Evolutionary conservation across 2,797 vertebrate species (phyloP), one percentile per base, ranked within the genome.

Genomic region (Momotus momota): DNA sequence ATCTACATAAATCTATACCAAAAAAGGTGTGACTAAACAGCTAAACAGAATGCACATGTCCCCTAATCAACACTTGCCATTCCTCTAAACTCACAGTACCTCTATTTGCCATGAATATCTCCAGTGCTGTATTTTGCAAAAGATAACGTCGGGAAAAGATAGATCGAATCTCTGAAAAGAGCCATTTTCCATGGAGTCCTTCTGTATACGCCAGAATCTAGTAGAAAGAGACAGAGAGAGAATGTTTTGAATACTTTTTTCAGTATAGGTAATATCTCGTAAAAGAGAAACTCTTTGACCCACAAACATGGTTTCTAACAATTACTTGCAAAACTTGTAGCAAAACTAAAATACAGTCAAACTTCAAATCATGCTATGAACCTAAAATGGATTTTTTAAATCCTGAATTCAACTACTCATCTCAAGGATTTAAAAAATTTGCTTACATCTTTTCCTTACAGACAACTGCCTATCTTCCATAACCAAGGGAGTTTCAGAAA

Each of bases 101-200:
- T 98, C 99, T 98, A 85, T 99, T 99, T 96, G 99, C 99, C 99
- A 99, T 99, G 97, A 99, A 99, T 97, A 99, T 98, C 97, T 99
- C 99, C 98, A 99, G 97, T 4, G 99, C 99, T 23, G 99, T 99
- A 85, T 99, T 99, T 97, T 99, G 99, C 90, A 99, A 98, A 75
- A 99, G 98, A 94, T 99, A 99, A 81, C 99, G 99, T 45, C 99
- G 98, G 91, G 99, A 99, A 98, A 99, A 99, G 96, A 99, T 52
- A 0, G 99, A 98, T 8, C 99, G 98, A 94, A 99, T 99, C 97
- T 99, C 99, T 27, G 99, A 98, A 96, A 99, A 99, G 61, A 99
- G 98, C 99, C 99, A 99, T 98, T 99, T 99, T 82, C 99, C 99
- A 94, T 99, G 99, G 40, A 99, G 98, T 46, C 99, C 99, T 89